phyloP scores from a whole-genome alignment of 2,113 vertebrate genomes.

The Australoheros scitulus region DNA sequence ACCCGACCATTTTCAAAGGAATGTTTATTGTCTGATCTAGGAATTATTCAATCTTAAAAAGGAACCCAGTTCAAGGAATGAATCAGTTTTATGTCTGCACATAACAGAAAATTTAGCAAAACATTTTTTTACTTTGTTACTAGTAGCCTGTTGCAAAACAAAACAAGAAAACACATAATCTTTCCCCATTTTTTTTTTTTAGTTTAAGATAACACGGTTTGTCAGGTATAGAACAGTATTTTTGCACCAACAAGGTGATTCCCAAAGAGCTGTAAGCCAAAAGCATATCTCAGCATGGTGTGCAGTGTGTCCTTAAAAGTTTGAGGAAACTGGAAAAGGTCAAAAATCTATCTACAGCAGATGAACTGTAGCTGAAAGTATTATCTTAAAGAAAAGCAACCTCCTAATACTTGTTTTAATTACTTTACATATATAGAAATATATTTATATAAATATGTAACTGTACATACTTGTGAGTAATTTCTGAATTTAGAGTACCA shows the following conservation, averaged over 20 bases:
- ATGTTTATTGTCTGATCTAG: neutral
- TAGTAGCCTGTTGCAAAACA: too few relatives aligned
- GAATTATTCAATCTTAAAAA: neutral
- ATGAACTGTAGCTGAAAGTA: neutral
- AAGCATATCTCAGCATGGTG: neutral
- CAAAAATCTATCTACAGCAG: neutral
- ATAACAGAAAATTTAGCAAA: neutral
- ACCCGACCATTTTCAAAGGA: neutral
- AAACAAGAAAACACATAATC: too few relatives aligned
- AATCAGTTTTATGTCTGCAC: neutral
- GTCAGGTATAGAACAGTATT: neutral
- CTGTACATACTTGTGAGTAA: too few relatives aligned
- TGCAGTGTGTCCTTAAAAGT: neutral
- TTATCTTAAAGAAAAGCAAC: neutral
- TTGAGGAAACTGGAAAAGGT: neutral
- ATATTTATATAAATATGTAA: too few relatives aligned
- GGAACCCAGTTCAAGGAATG: neutral
- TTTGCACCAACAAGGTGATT: neutral
- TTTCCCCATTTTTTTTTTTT: neutral
- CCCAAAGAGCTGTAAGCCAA: neutral
- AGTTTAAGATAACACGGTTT: neutral
- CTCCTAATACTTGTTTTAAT: too few relatives aligned
- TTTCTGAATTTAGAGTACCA: too few relatives aligned
- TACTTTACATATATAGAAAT: too few relatives aligned
- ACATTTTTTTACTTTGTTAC: too few relatives aligned